Conservation (phyloP, 2,797 vertebrate species). For the Hemibagrus guttatus region DNA sequence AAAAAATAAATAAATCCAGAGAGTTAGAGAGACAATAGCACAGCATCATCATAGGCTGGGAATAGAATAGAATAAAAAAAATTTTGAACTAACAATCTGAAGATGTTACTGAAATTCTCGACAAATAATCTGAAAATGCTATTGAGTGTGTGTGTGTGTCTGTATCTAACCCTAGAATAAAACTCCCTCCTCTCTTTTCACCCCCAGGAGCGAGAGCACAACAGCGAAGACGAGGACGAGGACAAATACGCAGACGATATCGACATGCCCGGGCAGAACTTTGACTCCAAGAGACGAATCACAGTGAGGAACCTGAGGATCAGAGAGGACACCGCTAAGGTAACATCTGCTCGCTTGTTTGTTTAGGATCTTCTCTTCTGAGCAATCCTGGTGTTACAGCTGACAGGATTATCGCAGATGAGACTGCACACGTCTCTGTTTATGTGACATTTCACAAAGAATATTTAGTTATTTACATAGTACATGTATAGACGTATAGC, state of each 20-base stretch:
- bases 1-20: no score
- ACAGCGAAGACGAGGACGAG: conserved; percentile 97
- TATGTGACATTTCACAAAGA: background rate
- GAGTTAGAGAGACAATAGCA: no score
- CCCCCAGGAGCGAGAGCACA: conserved; percentile 88
- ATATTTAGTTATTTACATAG: no score
- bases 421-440: background rate
- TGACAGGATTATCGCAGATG: background rate
- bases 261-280: conserved; percentile 99
- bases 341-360: conserved; percentile 60
- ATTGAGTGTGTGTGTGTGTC: no score
- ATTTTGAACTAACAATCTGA: no score
- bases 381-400: background rate
- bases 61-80: no score
- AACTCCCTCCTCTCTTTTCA: background rate
- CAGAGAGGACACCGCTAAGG: conserved; percentile 97
- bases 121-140: no score
- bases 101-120: no score
- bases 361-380: background rate
- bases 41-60: background rate
- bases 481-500: no score
- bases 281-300: conserved; percentile 97
- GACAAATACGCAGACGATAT: conserved; percentile 99
- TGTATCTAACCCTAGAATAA: background rate
- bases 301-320: conserved; percentile 96